These are phyloP conservation scores for Agrenia bidenticulata DNA, from an alignment of 2,888 invertebrate species.

Conservation along the genomic window DNA sequence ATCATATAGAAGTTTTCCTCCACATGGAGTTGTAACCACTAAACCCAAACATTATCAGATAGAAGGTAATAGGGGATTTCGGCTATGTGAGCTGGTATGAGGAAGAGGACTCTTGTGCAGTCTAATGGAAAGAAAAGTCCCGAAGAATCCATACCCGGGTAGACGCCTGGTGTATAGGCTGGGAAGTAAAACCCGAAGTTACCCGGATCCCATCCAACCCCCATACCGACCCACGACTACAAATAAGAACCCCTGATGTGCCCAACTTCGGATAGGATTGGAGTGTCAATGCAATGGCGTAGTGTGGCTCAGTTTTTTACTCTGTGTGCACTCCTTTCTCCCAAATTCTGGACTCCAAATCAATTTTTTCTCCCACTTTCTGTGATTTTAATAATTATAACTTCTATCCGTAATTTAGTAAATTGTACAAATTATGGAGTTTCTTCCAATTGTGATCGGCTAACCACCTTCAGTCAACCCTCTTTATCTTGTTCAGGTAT, in stretches of 20 bases:
- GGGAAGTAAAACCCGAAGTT: slow-evolving; percentile 1
- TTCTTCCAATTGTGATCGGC: neutral
- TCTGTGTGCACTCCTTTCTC: slow-evolving; percentile 17
- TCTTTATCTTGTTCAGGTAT: neutral
- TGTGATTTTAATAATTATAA: too few species aligned
- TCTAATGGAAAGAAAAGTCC: too few species aligned
- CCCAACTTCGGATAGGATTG: slow-evolving; percentile 13
- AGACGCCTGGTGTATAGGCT: neutral
- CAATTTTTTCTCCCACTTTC: neutral
- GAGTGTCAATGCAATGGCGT: slow-evolving; percentile 17
- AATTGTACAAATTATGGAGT: neutral
- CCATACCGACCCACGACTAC: neutral
- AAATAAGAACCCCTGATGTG: neutral
- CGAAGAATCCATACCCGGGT: neutral
- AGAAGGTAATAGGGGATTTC: too few species aligned
- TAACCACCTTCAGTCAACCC: neutral
- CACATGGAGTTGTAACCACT: too few species aligned
- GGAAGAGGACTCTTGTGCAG: too few species aligned
- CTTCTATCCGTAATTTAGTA: too few species aligned
- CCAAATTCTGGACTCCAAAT: slow-evolving; percentile 8
- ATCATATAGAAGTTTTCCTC: too few species aligned
- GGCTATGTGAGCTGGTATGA: too few species aligned
- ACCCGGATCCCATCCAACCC: slow-evolving; percentile 3
- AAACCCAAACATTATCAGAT: too few species aligned
- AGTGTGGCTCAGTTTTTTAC: slow-evolving; percentile 16